phyloP scores from a whole-genome alignment of 2,888 invertebrate species.

The Eupithecia exiguata region DNA sequence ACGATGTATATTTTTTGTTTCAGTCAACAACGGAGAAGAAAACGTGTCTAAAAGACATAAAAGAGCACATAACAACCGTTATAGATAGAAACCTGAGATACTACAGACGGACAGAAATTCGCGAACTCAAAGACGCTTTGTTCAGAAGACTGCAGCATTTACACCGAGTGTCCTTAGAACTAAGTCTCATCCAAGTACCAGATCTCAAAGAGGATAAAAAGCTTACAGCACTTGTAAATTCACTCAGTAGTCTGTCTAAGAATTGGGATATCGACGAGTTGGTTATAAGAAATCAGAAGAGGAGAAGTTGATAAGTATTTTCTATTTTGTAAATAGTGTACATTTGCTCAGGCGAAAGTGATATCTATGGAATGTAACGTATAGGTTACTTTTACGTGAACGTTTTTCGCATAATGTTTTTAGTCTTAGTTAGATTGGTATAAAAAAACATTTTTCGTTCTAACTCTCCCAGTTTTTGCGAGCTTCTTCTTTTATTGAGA shows the following conservation, averaged over 20 bases:
- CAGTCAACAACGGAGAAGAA: constrained; percentile 70
- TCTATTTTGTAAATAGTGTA: constrained; percentile 76
- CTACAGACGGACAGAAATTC: constrained; percentile 74
- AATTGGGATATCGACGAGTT: constrained; percentile 68
- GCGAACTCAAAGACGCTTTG: constrained; percentile 64
- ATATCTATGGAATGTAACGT: constrained; percentile 54
- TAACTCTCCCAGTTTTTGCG: neutral
- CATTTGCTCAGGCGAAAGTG: constrained; percentile 69
- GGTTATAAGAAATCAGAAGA: constrained; percentile 55
- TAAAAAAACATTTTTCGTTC: neutral
- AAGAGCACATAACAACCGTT: constrained; percentile 76
- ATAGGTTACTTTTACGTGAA: neutral
- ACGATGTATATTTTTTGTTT: constrained; percentile 37
- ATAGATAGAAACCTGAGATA: constrained; percentile 81
- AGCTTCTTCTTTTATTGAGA: neutral
- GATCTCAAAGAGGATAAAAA: constrained; percentile 65
- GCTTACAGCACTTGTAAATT: constrained; percentile 57
- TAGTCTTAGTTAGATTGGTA: neutral
- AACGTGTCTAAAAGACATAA: constrained; percentile 77
- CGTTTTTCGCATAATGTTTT: constrained; percentile 4
- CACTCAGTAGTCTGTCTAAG: constrained; percentile 62
- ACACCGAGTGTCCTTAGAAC: constrained; percentile 66
- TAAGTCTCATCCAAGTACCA: constrained; percentile 66
- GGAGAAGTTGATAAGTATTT: constrained; percentile 51
- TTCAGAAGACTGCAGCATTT: constrained; percentile 71